Conservation (phyloP, 2,797 vertebrate species). For the Tenualosa ilisha region DNA sequence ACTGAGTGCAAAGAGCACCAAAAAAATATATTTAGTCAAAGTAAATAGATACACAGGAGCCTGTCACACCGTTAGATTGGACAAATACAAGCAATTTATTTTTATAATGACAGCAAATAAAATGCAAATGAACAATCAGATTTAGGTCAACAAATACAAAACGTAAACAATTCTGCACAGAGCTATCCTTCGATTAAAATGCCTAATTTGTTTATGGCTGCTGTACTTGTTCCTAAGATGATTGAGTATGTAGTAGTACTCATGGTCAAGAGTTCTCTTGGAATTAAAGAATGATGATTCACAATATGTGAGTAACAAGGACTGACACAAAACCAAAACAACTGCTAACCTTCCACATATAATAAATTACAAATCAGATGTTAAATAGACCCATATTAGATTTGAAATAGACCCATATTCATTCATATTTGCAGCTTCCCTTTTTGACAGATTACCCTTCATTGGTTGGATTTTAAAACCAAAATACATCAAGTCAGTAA, state of each 20-base stretch:
- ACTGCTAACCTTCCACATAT: not conserved
- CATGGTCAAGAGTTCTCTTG: not conserved
- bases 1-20: not conserved
- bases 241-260: not conserved
- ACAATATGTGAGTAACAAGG: not conserved
- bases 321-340: too few species aligned
- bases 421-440: not conserved
- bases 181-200: not conserved
- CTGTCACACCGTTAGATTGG: not conserved
- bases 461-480: not conserved
- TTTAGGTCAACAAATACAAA: not conserved
- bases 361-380: slow-evolving; percentile 2
- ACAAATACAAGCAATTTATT: slow-evolving; percentile 11
- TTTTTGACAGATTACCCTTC: not conserved
- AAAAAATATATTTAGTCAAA: not conserved
- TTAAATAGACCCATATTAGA: slow-evolving; percentile 2
- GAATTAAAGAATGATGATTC: not conserved
- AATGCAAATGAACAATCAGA: not conserved
- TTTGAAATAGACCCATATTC: not conserved
- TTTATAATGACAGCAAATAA: not conserved
- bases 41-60: not conserved
- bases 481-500: not conserved
- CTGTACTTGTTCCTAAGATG: not conserved
- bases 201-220: not conserved
- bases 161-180: not conserved